Conservation (phyloP, 2,113 vertebrate genomes). For the Ginglymostoma cirratum region DNA sequence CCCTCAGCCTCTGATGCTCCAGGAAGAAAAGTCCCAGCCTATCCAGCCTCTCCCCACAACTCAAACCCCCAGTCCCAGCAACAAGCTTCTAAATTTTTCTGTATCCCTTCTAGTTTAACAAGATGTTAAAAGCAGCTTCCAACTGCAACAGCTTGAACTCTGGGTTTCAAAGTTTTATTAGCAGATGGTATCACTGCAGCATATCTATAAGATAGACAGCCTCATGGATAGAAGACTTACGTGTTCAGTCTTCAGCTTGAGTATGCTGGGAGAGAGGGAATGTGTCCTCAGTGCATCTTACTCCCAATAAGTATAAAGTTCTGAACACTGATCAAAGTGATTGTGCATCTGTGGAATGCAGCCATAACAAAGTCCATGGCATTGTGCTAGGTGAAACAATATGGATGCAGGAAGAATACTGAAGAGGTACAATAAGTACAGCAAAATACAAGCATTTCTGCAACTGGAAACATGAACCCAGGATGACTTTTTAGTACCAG, state of each 20-base stretch:
- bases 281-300: background rate
- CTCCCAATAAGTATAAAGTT: background rate
- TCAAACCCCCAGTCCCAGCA: no score
- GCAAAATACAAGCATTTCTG: background rate
- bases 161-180: background rate
- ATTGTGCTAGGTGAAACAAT: background rate
- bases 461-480: background rate
- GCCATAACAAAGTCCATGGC: background rate
- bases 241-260: background rate
- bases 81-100: no score
- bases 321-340: background rate
- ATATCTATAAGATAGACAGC: background rate
- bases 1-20: no score
- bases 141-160: background rate
- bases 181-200: background rate
- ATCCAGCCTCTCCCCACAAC: no score
- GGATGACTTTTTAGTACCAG: background rate
- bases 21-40: no score
- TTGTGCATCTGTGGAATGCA: background rate
- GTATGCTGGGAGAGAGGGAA: background rate
- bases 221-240: background rate
- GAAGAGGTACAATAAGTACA: background rate
- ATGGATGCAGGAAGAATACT: background rate
- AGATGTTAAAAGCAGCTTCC: background rate
- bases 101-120: no score